Evolutionary conservation across 2,797 vertebrate genomes (phyloP).

Genomic region (Ptychadena robeensis): DNA sequence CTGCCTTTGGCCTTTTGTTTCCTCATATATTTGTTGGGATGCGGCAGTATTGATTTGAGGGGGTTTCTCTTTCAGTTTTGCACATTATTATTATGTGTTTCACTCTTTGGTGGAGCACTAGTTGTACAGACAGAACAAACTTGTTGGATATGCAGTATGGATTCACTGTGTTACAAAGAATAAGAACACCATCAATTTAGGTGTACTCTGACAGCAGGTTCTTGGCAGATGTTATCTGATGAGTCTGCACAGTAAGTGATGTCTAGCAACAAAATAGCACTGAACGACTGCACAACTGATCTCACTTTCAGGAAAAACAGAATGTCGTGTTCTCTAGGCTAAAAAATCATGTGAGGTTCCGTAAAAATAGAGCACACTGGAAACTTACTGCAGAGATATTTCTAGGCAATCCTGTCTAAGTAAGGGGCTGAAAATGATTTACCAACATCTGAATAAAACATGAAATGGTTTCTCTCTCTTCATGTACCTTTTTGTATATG

Average conservation of each 20-base stretch:
- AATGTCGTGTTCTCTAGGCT: slow-evolving; percentile 45
- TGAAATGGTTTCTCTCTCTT: slow-evolving; percentile 33
- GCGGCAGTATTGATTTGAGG: no score
- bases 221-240: slow-evolving; percentile 8
- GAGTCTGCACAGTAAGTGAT: slow-evolving; percentile 17
- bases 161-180: neutral
- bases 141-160: neutral
- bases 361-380: slow-evolving; percentile 26
- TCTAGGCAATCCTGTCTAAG: neutral
- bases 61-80: no score
- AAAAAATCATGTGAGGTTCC: slow-evolving; percentile 57
- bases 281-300: slow-evolving; percentile 38
- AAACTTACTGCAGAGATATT: slow-evolving; percentile 14
- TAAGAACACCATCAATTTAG: neutral
- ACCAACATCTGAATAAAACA: slow-evolving; percentile 56
- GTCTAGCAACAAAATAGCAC: neutral
- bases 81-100: no score
- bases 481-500: slow-evolving; percentile 30
- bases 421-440: slow-evolving; percentile 35
- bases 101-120: no score
- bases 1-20: no score
- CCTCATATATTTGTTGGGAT: no score
- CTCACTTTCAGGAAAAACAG: slow-evolving; percentile 52
- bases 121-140: no score
- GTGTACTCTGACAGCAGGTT: neutral